A percentile compares a stretch with the other conserved stretches of the same genome.
Conservation (phyloP, 2,113 vertebrate species). For the Tyto alba region DNA sequence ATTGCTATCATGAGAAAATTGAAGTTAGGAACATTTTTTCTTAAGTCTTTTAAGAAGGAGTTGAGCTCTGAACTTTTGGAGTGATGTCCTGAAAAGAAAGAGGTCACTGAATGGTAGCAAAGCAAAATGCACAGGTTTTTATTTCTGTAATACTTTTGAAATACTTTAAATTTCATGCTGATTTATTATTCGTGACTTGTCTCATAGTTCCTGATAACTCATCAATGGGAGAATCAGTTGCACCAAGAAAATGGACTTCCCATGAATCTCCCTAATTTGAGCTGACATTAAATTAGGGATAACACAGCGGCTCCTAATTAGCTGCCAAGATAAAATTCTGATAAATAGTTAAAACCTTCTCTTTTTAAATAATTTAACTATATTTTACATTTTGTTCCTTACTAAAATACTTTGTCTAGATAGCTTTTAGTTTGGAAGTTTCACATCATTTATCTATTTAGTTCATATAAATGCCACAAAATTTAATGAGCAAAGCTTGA, state of each 20-base stretch:
- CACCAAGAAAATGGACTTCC: background rate
- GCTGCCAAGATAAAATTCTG: constrained; percentile 25
- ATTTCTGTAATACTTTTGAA: background rate
- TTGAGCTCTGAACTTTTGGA: background rate
- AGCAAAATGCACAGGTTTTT: background rate
- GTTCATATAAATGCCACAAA: constrained; percentile 27
- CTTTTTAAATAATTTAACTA: background rate
- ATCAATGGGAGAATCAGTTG: background rate
- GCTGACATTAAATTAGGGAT: background rate
- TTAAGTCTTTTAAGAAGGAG: background rate
- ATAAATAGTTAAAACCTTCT: background rate
- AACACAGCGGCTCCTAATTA: background rate
- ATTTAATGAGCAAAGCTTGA: background rate
- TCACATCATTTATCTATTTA: background rate
- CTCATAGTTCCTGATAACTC: background rate
- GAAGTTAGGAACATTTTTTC: background rate
- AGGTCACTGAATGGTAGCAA: background rate
- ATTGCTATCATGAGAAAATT: background rate
- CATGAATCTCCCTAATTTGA: background rate
- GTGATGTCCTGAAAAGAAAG: background rate
- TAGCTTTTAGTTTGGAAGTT: background rate
- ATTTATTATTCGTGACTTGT: background rate
- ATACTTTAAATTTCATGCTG: background rate
- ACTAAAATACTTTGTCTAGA: background rate
- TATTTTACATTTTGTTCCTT: background rate